Evolutionary conservation across 2,113 vertebrate species (phyloP).

Genomic region (Syngnathus floridae): DNA sequence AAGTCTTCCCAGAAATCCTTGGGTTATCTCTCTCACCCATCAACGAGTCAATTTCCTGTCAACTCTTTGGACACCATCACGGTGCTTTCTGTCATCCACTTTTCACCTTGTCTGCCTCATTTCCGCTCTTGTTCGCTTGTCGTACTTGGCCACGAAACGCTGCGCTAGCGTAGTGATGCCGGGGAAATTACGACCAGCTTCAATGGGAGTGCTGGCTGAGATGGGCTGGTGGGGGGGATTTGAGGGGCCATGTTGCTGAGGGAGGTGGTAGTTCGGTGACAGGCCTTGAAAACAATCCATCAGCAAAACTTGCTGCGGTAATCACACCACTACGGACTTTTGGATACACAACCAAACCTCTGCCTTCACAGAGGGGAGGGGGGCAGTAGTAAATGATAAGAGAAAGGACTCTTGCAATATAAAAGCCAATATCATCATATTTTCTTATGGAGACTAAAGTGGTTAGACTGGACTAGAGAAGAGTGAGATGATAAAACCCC

Average conservation of each 20-base stretch:
- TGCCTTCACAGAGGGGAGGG: conserved; percentile 17
- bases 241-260: conserved; percentile 32
- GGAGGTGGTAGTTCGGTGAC: conserved; percentile 31
- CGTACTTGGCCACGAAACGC: conserved; percentile 46
- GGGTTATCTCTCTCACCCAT: conserved; percentile 25
- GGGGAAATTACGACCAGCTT: conserved; percentile 50
- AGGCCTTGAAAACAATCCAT: conserved; percentile 48
- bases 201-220: conserved; percentile 42
- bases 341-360: conserved; percentile 32
- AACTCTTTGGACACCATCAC: conserved; percentile 50
- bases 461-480: conserved; percentile 16
- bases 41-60: conserved; percentile 31
- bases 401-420: neutral
- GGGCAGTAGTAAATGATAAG: conserved; percentile 31
- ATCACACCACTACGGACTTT: conserved; percentile 32
- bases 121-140: conserved; percentile 41
- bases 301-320: conserved; percentile 47
- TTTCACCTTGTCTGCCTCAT: conserved; percentile 38
- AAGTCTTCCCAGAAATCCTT: conserved; percentile 13
- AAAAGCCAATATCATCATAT: conserved; percentile 21
- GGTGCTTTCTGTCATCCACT: conserved; percentile 48
- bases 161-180: conserved; percentile 51
- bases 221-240: conserved; percentile 8
- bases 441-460: conserved; percentile 39
- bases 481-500: conserved; percentile 19